Percentiles rank a stretch among this genome's conserved stretches.
These are phyloP conservation scores for Cochlearius cochlearius DNA, from an alignment of 2,113 vertebrate genomes.

Conservation along the genomic window DNA sequence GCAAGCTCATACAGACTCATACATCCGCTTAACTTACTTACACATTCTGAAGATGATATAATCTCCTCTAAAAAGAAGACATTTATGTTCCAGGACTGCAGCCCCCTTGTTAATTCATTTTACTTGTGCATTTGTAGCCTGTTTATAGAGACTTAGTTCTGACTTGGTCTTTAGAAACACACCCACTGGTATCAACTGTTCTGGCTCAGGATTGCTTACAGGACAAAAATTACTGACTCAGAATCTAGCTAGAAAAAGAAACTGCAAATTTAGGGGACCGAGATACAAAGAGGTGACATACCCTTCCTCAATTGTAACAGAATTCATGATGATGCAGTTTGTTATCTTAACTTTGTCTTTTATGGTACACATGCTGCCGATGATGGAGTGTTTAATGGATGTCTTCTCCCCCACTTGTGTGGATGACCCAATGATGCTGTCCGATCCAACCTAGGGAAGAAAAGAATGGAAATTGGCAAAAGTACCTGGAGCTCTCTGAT, in stretches of 20 bases:
- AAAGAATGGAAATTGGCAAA: not conserved
- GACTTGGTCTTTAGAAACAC: not conserved
- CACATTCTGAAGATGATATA: not conserved
- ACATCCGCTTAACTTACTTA: not conserved
- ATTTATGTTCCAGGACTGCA: not conserved
- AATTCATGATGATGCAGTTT: slow-evolving; percentile 96
- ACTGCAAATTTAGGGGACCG: not conserved
- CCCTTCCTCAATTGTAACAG: slow-evolving; percentile 94
- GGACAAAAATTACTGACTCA: not conserved
- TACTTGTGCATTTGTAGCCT: not conserved
- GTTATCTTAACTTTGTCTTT: slow-evolving; percentile 91
- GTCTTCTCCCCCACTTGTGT: slow-evolving; percentile 91
- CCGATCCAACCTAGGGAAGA: slow-evolving; percentile 82
- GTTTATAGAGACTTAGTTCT: not conserved
- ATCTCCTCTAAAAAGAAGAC: not conserved
- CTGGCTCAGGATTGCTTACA: not conserved
- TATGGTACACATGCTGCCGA: slow-evolving; percentile 83
- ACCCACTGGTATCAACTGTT: not conserved
- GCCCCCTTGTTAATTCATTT: not conserved
- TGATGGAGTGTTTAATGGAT: slow-evolving; percentile 89
- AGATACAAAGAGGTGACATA: slow-evolving; percentile 68
- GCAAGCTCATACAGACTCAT: not conserved
- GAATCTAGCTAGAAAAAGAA: not conserved
- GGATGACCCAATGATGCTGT: slow-evolving; percentile 88
- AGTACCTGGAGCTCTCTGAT: not conserved